Evolutionary conservation across 2,888 invertebrate species (phyloP).

Genomic region (Macrosiphum euphorbiae): DNA sequence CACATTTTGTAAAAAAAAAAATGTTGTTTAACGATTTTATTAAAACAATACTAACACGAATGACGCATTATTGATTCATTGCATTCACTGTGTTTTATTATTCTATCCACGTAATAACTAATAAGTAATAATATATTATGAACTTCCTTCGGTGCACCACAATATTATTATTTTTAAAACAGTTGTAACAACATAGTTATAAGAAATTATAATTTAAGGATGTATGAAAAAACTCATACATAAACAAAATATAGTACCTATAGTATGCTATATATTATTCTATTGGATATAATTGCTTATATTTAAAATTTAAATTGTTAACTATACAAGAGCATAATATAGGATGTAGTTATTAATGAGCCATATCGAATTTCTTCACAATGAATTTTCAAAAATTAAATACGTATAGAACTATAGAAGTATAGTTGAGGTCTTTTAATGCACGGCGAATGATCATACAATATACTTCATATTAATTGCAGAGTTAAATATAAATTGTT

Average conservation of each 20-base stretch:
- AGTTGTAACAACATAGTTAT: slow-evolving; percentile 35
- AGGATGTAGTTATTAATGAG: background rate
- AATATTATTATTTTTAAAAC: slow-evolving; percentile 36
- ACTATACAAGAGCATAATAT: background rate
- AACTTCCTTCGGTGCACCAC: slow-evolving; percentile 46
- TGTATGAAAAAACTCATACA: background rate
- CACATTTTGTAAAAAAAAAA: background rate
- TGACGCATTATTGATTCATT: slow-evolving; percentile 40
- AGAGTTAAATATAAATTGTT: background rate
- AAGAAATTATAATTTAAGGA: background rate
- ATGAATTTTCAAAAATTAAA: background rate
- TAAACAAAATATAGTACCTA: background rate
- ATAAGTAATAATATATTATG: background rate
- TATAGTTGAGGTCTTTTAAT: background rate
- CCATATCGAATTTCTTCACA: background rate
- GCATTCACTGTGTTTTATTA: slow-evolving; percentile 44
- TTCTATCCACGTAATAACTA: slow-evolving; percentile 11
- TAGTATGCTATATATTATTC: background rate
- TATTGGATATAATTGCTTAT: background rate
- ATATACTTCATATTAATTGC: background rate
- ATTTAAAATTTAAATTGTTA: background rate
- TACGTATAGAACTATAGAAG: background rate
- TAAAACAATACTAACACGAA: background rate
- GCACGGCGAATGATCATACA: background rate
- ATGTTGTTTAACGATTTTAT: background rate